Evolutionary conservation across 2,888 invertebrate genomes (phyloP).

Genomic region (Apamea sordens): DNA sequence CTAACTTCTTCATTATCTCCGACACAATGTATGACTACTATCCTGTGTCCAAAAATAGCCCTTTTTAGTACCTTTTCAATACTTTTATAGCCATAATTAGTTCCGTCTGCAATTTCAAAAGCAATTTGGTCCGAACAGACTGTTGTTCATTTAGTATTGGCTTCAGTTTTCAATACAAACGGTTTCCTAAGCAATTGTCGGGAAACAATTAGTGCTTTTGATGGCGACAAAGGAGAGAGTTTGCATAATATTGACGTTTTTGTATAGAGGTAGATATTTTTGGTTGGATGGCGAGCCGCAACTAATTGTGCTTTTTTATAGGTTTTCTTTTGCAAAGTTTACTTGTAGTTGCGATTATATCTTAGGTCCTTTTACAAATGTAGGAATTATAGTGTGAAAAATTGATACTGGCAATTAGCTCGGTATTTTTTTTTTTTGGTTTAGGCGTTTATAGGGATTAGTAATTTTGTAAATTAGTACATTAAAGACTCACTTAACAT

Average conservation of each 20-base stretch:
- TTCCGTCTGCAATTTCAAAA: slow-evolving; percentile 75
- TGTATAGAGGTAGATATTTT: slow-evolving; percentile 13
- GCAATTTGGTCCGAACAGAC: slow-evolving; percentile 45
- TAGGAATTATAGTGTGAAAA: background rate
- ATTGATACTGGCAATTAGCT: background rate
- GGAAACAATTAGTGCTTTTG: slow-evolving; percentile 61
- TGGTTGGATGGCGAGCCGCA: slow-evolving; percentile 34
- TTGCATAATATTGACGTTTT: slow-evolving; percentile 64
- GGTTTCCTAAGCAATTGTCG: slow-evolving; percentile 48
- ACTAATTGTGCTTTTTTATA: slow-evolving; percentile 26
- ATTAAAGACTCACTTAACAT: background rate
- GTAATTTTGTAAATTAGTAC: background rate
- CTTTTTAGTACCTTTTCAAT: slow-evolving; percentile 66
- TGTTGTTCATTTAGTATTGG: slow-evolving; percentile 60
- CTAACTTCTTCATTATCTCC: slow-evolving; percentile 73
- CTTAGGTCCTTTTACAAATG: background rate
- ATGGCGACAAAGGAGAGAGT: slow-evolving; percentile 37
- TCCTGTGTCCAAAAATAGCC: slow-evolving; percentile 58
- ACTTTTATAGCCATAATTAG: slow-evolving; percentile 78
- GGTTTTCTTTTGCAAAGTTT: background rate
- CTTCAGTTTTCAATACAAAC: slow-evolving; percentile 54
- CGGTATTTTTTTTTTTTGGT: too few species aligned
- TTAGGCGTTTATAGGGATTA: background rate
- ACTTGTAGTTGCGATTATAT: slow-evolving; percentile 4
- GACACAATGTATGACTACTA: slow-evolving; percentile 78